Evolutionary conservation across 1,140 invertebrate species (phyloP), one percentile per base, ranked within the genome.

Genomic region (Drosophila hydei): DNA sequence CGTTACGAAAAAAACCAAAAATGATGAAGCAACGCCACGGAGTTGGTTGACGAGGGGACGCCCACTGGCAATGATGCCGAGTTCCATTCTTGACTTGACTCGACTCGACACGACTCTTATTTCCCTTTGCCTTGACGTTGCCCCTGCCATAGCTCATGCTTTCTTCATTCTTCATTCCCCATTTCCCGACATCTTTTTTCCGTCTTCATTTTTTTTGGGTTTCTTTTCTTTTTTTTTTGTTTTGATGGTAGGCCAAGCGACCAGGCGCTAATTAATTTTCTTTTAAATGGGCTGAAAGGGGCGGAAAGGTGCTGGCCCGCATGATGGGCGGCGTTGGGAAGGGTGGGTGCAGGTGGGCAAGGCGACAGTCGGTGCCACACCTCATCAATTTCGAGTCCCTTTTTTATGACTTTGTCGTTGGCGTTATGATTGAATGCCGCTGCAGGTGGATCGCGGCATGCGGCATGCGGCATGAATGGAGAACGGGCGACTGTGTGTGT

Each of bases 261-360:
- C 55, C 81, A 85, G 81, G 83, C 85, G 81, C 81, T 85, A 85
- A 85, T 85, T 85, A 87, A 78, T 76, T 76, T 78, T 72, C 50
- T 62, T 75, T 76, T 61, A 72, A 77, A 70, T 67, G 52, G 42
- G 30, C 52, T 70, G 56, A 67, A 74, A 63, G 75, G 78, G 80
- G 61, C 61, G 68, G 61, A 76, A 79, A 80, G 78, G 78, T 80
- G 77, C 62, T 69, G 72, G 40, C 14, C 23, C 38, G 40, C 58
- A 1, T 8, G 47, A 50, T 47, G 30, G 33, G 45, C 38, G n/a
- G 38, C n/a, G 1, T 3, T 1, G n/a, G 12, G 4, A 0, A 30
- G n/a, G 36, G 36, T 0, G 18, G 1, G 62, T 21, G 12, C 12
- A 43, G 38, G 40, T 25, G 47, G 38, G 56, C n/a, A 30, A 45